Base-by-base conservation (phyloP, 2,113 vertebrate species). In the Silurus asotus region DNA sequence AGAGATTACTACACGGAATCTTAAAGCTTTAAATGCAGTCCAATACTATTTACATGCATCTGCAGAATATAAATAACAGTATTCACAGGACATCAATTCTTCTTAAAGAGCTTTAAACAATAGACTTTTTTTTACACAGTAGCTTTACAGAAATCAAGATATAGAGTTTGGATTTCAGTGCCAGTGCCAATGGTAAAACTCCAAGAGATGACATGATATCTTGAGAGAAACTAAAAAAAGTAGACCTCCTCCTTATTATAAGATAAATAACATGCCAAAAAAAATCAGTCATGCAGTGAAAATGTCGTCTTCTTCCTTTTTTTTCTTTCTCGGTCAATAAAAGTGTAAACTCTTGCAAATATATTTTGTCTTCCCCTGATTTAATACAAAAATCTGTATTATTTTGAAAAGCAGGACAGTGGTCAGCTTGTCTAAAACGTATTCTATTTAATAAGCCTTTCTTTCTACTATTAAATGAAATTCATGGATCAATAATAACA, bases 51-150 rank as follows among this genome's bases (percentile, higher is more conserved):
- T 65, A 5, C 17, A 53, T 25, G 28, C 17, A 20, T 37, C 17
- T 85, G 10, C 15, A 59, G 17, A 84, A 53, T 45, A 84, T 11
- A 37, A 49, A 84, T 84, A 25, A 65, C 62, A 64, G 14, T 75
- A 74, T 70, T 49, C 13, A 62, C 83, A 64, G 76, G 72, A 56
- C 45, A 51, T 75, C 48, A 49, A 58, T 83, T 64, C 3, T 5
- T 17, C 20, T 37, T 49, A 72, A 9, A 49, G 37, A 72, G 45
- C 70, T 49, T 74, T 75, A 7, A 72, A 17, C 37, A 72, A 11
- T 69, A 14, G 25, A 48, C 1, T 72, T n/a, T 75, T 51, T 51
- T 5, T 51, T 49, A 3, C 15, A 48, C 45, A 48, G 14, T 0
- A 17, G 48, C 20, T 75, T 75, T 76, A 13, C 74, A 76, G n/a